Evolutionary conservation across 2,888 invertebrate species (phyloP).

Genomic region (Drosophila histrio): DNA sequence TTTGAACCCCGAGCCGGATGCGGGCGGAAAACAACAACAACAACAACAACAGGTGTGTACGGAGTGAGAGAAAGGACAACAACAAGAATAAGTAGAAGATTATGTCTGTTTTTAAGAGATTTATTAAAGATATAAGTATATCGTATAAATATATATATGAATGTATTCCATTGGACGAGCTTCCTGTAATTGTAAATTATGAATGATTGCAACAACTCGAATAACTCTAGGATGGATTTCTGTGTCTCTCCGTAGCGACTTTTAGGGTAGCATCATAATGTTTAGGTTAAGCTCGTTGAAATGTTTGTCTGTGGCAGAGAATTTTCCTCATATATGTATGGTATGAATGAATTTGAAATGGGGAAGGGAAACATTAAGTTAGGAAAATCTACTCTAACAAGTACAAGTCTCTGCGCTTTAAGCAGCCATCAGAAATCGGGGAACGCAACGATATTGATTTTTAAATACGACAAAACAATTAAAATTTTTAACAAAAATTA

Average conservation of each 20-base stretch:
- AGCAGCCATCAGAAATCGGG: too few relatives aligned
- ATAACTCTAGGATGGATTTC: constrained; percentile 9
- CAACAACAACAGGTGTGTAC: constrained; percentile 39
- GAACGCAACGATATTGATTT: too few relatives aligned
- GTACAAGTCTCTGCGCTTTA: neutral
- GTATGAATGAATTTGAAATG: too few relatives aligned
- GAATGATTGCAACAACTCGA: constrained; percentile 36
- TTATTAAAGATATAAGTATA: neutral
- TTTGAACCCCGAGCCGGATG: constrained; percentile 10
- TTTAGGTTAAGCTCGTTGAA: constrained; percentile 21
- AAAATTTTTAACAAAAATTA: too few relatives aligned
- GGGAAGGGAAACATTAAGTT: too few relatives aligned
- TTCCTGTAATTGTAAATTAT: constrained; percentile 69
- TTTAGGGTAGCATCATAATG: constrained; percentile 28
- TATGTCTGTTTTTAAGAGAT: constrained; percentile 53
- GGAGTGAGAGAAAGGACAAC: constrained; percentile 17
- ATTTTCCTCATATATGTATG: neutral
- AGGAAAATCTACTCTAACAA: neutral
- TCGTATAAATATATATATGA: constrained; percentile 9
- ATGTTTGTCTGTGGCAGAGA: constrained; percentile 15
- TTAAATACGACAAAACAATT: too few relatives aligned
- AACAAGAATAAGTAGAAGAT: neutral
- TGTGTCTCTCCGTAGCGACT: constrained; percentile 4
- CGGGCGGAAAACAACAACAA: constrained; percentile 34
- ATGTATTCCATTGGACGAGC: constrained; percentile 61